Percentiles rank a stretch among this genome's conserved stretches.
Conservation (phyloP, 2,888 invertebrate species). For the Cremastobaeus sp. region DNA sequence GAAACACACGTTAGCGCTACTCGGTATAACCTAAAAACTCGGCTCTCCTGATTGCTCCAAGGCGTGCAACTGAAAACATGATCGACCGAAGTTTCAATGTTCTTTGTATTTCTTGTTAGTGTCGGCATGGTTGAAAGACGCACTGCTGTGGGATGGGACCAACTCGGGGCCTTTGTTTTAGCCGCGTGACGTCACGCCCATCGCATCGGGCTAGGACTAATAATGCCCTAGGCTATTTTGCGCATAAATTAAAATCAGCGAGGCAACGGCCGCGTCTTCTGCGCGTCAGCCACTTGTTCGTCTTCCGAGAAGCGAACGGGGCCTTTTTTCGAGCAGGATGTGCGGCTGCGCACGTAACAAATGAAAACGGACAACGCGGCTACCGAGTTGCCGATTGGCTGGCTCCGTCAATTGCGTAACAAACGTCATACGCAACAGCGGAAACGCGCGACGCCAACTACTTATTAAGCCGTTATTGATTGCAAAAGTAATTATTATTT, state of each 20-base stretch:
- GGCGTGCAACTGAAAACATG: too few species aligned
- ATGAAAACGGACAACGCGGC: conserved; percentile 43
- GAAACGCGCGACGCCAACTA: conserved; percentile 34
- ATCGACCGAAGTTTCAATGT: conserved; percentile 35
- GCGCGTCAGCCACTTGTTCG: conserved; percentile 52
- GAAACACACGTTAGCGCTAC: too few species aligned
- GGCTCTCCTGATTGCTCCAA: too few species aligned
- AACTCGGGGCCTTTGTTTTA: conserved; percentile 75
- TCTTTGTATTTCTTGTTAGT: conserved; percentile 51
- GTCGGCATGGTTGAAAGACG: conserved; percentile 72
- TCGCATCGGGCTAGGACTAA: conserved; percentile 72
- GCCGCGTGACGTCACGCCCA: conserved; percentile 76
- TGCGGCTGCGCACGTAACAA: conserved; percentile 6
- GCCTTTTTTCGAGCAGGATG: conserved; percentile 5
- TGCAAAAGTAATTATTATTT: conserved; percentile 52
- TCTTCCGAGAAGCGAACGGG: conserved; percentile 48
- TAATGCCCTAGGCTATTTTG: conserved; percentile 73
- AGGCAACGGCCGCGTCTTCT: conserved; percentile 60
- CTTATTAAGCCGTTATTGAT: conserved; percentile 54
- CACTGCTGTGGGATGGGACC: conserved; percentile 66
- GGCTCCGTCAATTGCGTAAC: conserved; percentile 28
- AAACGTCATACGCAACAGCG: conserved; percentile 46
- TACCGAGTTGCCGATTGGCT: conserved; percentile 40
- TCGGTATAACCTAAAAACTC: too few species aligned
- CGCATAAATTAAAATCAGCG: conserved; percentile 76